Evolutionary conservation across 2,888 invertebrate species (phyloP).

Genomic region (Euzophera pinguis): DNA sequence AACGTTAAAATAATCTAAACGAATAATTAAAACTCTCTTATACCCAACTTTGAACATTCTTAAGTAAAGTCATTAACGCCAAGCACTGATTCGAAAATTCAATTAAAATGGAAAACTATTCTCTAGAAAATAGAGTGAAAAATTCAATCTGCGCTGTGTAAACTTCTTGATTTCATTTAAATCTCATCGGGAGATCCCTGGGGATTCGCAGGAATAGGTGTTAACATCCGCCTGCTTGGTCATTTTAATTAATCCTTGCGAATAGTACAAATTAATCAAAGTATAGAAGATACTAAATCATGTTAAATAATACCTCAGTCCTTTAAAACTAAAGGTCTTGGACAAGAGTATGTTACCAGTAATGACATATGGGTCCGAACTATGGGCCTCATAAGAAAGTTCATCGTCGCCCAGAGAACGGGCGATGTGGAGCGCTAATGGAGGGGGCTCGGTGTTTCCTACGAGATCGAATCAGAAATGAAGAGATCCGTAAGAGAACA

Average conservation of each 20-base stretch:
- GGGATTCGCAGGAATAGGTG: constrained; percentile 1
- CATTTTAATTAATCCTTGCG: constrained; percentile 8
- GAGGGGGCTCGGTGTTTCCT: no score
- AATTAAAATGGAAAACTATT: constrained; percentile 3
- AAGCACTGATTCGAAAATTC: not conserved
- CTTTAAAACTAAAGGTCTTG: no score
- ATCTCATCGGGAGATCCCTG: constrained; percentile 1
- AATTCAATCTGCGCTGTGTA: constrained; percentile 3
- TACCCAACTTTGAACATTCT: not conserved
- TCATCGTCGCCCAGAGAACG: no score
- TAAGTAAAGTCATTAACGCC: not conserved
- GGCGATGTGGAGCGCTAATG: no score
- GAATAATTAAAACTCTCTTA: not conserved
- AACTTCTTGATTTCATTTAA: constrained; percentile 7
- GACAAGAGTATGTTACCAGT: no score
- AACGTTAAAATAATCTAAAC: no score
- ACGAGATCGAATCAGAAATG: no score
- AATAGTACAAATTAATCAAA: not conserved
- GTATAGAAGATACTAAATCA: not conserved
- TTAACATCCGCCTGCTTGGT: constrained; percentile 1
- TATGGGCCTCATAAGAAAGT: no score
- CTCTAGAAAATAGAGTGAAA: not conserved
- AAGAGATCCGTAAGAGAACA: no score
- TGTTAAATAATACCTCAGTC: no score
- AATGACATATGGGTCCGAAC: no score